These are phyloP conservation scores for Seladonia tumulorum DNA, from an alignment of 2,888 invertebrate species.

Conservation along the genomic window DNA sequence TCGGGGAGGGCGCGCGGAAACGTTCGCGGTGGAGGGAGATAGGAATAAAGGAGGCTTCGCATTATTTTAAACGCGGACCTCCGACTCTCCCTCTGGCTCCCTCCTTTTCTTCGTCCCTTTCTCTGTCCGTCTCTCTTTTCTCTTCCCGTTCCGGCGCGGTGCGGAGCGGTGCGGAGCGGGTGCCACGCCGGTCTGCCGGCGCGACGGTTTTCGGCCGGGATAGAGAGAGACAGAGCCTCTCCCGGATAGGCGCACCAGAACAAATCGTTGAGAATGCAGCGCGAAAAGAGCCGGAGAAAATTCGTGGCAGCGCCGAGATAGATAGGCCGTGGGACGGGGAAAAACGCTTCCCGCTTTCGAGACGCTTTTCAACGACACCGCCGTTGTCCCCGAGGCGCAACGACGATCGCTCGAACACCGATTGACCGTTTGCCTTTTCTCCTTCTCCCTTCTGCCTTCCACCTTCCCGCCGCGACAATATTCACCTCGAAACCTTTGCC, in stretches of 20 bases:
- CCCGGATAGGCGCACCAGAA: slow-evolving; percentile 61
- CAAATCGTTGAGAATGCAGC: slow-evolving; percentile 75
- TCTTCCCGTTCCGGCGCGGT: slow-evolving; percentile 22
- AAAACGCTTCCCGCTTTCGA: slow-evolving; percentile 42
- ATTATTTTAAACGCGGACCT: slow-evolving; percentile 76
- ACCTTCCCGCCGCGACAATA: background rate
- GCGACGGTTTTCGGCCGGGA: slow-evolving; percentile 54
- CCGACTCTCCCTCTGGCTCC: slow-evolving; percentile 36
- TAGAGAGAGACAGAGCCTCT: slow-evolving; percentile 1
- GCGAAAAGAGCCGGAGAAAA: slow-evolving; percentile 52
- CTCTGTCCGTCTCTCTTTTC: slow-evolving; percentile 26
- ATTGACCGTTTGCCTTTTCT: slow-evolving; percentile 27
- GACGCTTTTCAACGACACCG: slow-evolving; percentile 71
- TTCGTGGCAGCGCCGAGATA: slow-evolving; percentile 45
- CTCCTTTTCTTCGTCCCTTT: background rate
- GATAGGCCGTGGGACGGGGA: slow-evolving; percentile 44
- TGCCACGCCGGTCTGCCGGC: slow-evolving; percentile 32
- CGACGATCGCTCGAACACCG: slow-evolving; percentile 28
- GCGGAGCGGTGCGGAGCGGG: background rate
- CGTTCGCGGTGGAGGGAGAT: slow-evolving; percentile 42
- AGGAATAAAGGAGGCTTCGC: slow-evolving; percentile 67
- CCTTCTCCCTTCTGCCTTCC: background rate
- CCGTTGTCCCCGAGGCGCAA: slow-evolving; percentile 44
- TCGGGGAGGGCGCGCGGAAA: slow-evolving; percentile 42
- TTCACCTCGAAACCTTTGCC: background rate